Evolutionary conservation across 1,140 invertebrate genomes (phyloP).

Genomic region (Diachasmimorpha longicaudata): DNA sequence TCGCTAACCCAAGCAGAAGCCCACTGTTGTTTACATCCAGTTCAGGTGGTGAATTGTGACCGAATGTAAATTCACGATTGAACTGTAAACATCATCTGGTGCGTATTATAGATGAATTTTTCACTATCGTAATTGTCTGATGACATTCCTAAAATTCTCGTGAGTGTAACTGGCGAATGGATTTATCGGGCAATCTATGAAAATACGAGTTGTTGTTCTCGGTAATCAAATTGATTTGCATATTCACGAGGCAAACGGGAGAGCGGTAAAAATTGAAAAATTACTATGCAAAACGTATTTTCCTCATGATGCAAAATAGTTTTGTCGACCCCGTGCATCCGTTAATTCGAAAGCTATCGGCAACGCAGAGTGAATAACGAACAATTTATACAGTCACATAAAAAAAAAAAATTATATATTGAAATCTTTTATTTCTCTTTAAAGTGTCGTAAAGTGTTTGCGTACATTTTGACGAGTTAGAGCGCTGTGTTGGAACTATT

Average conservation of each 20-base stretch:
- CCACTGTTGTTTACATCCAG: too few species aligned
- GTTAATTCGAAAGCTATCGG: not conserved
- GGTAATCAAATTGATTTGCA: constrained; percentile 6
- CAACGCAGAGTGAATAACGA: not conserved
- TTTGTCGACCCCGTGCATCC: not conserved
- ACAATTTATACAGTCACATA: not conserved
- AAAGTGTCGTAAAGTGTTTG: not conserved
- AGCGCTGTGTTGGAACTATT: not conserved
- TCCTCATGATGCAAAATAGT: not conserved
- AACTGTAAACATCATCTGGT: not conserved
- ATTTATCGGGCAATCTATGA: not conserved
- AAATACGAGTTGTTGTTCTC: not conserved
- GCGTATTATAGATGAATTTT: not conserved
- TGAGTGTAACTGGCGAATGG: not conserved
- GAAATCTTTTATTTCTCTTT: not conserved
- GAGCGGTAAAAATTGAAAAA: not conserved
- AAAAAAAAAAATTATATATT: not conserved
- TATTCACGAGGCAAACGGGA: not conserved
- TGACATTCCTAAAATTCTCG: too few species aligned
- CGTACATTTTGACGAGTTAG: not conserved
- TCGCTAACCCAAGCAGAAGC: too few species aligned
- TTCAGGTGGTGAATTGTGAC: too few species aligned
- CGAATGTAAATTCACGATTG: too few species aligned
- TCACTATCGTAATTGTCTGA: too few species aligned
- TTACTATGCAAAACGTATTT: constrained; percentile 12